Base-by-base conservation (phyloP, 2,113 vertebrate genomes). In the Felis chaus region DNA sequence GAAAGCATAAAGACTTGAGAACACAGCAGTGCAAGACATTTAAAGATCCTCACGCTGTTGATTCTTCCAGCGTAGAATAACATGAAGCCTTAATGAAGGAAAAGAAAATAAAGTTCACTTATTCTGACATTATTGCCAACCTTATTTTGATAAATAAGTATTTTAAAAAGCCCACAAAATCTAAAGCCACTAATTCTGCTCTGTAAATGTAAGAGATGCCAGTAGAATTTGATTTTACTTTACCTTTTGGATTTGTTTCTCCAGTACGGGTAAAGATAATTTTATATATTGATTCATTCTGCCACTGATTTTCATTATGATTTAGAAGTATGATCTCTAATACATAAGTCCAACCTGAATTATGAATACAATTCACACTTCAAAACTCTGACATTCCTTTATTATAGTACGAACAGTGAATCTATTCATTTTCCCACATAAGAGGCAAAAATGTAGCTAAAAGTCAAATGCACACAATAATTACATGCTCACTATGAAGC, bases 261-360 rank as follows among this genome's bases (percentile, higher is more conserved):
- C 36, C 45, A 68, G 48, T 16, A 95, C 15, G 89, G 23, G 33
- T 93, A 86, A 97, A 93, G 89, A 91, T 93, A 86, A 87, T 94
- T 89, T 96, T 91, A 92, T 82, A 41, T 93, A 95, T 85, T 83
- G 69, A 97, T 93, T 92, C n/a, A 95, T 81, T 82, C 66, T 83
- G n/a, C 39, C 63, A 69, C 79, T n/a, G 31, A 78, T 89, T 92
- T 95, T 83, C 61, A 48, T 81, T 92, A 41, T 83, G 86, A 78
- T 90, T 89, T 95, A 86, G 39, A 96, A 95, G 86, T 63, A 89
- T 27, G 3, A 29, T 76, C 50, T 76, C 53, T 80, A 82, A 95
- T 66, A 96, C 94, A 61, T 48, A 86, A 91, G 92, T 96, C 45
- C 61, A 78, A 85, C 78, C 45, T 94, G 74, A 95, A 83, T 96